Evolutionary conservation across 2,113 vertebrate species (phyloP).

Genomic region (Peromyscus leucopus): DNA sequence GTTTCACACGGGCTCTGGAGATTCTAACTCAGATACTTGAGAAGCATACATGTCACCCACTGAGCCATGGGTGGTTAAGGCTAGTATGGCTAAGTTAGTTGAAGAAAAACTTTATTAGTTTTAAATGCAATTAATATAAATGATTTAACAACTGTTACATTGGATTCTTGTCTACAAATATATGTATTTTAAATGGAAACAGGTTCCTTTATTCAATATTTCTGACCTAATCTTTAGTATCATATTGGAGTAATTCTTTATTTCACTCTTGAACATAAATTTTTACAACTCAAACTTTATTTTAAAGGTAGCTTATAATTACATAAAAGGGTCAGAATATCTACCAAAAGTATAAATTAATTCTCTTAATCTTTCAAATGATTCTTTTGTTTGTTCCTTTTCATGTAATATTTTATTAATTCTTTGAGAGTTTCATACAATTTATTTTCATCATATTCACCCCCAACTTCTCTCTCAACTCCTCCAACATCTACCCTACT

Average conservation of each 20-base stretch:
- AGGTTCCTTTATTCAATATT: background rate
- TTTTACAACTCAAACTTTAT: background rate
- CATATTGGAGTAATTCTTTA: background rate
- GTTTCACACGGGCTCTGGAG: too few species aligned
- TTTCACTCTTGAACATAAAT: background rate
- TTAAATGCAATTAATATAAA: too few species aligned
- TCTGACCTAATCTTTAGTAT: background rate
- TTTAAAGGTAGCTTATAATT: background rate
- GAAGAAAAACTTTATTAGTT: background rate
- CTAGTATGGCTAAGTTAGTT: background rate
- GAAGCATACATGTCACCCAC: background rate
- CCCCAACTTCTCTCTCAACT: background rate
- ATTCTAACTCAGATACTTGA: background rate
- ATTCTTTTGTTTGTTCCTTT: background rate
- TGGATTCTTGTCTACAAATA: background rate
- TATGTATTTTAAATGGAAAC: background rate
- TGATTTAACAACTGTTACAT: too few species aligned
- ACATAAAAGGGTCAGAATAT: background rate
- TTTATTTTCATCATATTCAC: background rate
- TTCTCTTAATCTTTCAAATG: background rate
- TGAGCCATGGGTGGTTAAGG: too few species aligned
- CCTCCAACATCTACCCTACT: background rate
- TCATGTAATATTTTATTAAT: background rate
- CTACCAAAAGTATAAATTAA: background rate
- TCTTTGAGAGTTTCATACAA: background rate